Evolutionary conservation across 2,113 vertebrate species (phyloP).

Genomic region (Rhagologus leucostigma): DNA sequence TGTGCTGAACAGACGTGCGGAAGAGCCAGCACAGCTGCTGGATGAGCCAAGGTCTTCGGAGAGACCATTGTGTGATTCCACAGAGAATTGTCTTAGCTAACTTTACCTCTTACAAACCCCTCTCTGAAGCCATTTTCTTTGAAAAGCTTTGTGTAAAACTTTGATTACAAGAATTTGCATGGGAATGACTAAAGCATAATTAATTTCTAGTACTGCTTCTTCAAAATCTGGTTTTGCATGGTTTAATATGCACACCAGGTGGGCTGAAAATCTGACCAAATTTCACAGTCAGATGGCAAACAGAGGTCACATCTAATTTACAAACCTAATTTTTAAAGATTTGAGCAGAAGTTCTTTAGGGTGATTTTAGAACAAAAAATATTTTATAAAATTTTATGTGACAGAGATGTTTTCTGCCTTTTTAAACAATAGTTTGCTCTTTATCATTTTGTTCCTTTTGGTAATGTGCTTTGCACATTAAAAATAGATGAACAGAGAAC

Average conservation of each 20-base stretch:
- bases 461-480: neutral
- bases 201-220: neutral
- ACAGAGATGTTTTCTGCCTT: neutral
- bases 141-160: neutral
- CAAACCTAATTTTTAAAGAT: neutral
- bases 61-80: neutral
- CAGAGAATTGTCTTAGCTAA: neutral
- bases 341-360: neutral
- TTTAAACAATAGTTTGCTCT: neutral
- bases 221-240: neutral
- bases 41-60: neutral
- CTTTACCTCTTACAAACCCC: neutral
- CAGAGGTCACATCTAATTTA: neutral
- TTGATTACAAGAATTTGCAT: neutral
- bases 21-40: neutral
- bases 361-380: neutral
- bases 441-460: neutral
- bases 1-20: neutral
- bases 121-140: neutral
- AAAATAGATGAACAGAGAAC: slow-evolving; percentile 30
- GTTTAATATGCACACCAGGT: neutral
- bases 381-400: neutral
- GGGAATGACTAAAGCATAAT: neutral
- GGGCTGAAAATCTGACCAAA: neutral
- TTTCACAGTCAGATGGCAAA: neutral